Conservation (phyloP, 2,888 invertebrate genomes). For the Sphaerophoria rueppellii region DNA sequence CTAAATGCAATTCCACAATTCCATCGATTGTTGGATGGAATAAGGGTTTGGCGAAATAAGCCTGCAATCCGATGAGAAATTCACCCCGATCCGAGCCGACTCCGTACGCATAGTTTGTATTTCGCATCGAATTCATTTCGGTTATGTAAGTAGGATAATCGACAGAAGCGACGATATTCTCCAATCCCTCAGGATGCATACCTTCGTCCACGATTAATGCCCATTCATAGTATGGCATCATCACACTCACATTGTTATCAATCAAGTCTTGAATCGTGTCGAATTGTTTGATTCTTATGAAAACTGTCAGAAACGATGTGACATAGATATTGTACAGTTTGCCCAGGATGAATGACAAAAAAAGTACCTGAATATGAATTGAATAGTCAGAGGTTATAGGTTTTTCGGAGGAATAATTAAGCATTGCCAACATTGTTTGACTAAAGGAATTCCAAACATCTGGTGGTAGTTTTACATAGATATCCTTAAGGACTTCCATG, state of each 20-base stretch:
- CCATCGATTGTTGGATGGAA: conserved; percentile 19
- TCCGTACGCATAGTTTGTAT: conserved; percentile 35
- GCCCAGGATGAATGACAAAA: conserved; percentile 35
- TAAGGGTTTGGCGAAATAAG: conserved; percentile 2
- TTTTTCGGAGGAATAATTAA: not conserved
- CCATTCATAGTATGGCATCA: conserved; percentile 39
- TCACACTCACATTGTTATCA: conserved; percentile 40
- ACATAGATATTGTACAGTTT: conserved; percentile 44
- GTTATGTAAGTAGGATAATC: conserved; percentile 1
- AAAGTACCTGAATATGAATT: conserved; percentile 38
- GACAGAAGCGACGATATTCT: conserved; percentile 9
- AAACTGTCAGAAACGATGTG: conserved; percentile 43
- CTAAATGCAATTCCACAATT: conserved; percentile 3
- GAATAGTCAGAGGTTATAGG: conserved; percentile 15
- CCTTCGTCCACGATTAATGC: not conserved
- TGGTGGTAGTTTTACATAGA: not conserved
- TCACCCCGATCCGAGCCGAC: conserved; percentile 17
- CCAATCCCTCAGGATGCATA: not conserved
- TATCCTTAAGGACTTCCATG: conserved; percentile 38
- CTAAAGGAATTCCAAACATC: conserved; percentile 23
- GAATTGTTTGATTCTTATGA: conserved; percentile 45
- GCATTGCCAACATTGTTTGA: conserved; percentile 27
- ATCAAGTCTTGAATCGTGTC: conserved; percentile 48
- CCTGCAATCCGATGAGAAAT: conserved; percentile 29
- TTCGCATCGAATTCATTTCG: conserved; percentile 29